These are phyloP conservation scores for Lamprologus callipterus DNA, from an alignment of 2,113 vertebrate genomes.

Conservation along the genomic window DNA sequence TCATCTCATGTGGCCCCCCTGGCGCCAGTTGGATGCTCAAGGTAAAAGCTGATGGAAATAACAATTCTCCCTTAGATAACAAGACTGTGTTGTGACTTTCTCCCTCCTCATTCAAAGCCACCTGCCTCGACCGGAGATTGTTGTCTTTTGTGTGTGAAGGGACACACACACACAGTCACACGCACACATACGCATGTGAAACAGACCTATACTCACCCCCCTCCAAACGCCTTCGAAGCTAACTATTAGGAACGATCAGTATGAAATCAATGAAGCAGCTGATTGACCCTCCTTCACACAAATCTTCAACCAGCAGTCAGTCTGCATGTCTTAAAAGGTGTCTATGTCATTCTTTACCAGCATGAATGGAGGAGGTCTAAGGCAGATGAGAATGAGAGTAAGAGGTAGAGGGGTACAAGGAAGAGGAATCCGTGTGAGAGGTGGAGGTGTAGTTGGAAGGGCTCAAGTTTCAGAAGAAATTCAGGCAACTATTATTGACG, in stretches of 20 bases:
- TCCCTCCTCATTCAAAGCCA: not conserved
- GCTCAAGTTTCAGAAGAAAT: not conserved
- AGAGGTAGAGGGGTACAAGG: not conserved
- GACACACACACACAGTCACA: not conserved
- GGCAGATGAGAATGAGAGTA: not conserved
- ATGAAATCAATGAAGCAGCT: not conserved
- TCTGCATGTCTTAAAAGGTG: not conserved
- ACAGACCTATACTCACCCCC: not conserved
- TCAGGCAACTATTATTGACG: not conserved
- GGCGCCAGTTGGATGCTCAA: not conserved
- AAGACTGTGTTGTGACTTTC: not conserved
- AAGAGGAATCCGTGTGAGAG: not conserved
- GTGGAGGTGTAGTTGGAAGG: not conserved
- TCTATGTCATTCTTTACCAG: not conserved
- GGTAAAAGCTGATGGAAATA: not conserved
- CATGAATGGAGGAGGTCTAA: not conserved
- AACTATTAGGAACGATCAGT: not conserved
- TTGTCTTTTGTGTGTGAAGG: not conserved
- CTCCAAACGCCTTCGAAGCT: not conserved
- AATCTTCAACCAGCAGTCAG: not conserved
- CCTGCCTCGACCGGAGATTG: not conserved
- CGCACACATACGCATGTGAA: not conserved
- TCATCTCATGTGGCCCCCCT: not conserved
- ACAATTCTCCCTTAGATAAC: not conserved
- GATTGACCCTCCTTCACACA: not conserved